These are phyloP conservation scores for Aleiodes alternator DNA, from an alignment of 2,888 invertebrate species.

Conservation along the genomic window DNA sequence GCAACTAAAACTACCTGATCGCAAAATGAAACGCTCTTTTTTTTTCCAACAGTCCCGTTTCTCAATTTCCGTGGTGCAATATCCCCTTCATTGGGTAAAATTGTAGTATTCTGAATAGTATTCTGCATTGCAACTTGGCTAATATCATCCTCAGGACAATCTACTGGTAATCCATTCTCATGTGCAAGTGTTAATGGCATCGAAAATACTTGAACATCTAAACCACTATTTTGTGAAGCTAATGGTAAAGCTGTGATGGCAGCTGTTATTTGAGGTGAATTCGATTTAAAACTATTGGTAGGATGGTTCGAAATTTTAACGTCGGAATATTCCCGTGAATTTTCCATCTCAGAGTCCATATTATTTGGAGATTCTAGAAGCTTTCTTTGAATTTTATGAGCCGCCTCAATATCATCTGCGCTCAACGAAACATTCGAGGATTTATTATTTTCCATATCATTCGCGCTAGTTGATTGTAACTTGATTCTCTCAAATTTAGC, in stretches of 20 bases:
- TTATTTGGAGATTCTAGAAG: slow-evolving; percentile 36
- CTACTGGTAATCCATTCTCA: slow-evolving; percentile 76
- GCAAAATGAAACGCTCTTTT: slow-evolving; percentile 96
- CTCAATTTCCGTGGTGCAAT: slow-evolving; percentile 76
- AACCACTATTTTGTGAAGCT: slow-evolving; percentile 59
- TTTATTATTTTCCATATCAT: slow-evolving; percentile 63
- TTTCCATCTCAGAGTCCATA: slow-evolving; percentile 45
- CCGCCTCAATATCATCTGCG: background rate
- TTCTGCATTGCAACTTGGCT: slow-evolving; percentile 74
- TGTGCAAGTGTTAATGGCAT: slow-evolving; percentile 75
- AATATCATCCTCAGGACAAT: slow-evolving; percentile 72
- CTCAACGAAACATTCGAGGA: slow-evolving; percentile 50
- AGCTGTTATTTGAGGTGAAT: slow-evolving; percentile 60
- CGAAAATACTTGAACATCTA: slow-evolving; percentile 70
- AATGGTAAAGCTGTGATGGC: slow-evolving; percentile 52
- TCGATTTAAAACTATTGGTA: slow-evolving; percentile 60
- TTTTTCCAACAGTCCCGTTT: slow-evolving; percentile 78
- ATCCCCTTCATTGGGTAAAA: slow-evolving; percentile 71
- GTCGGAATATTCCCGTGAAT: slow-evolving; percentile 48
- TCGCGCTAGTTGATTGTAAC: slow-evolving; percentile 58
- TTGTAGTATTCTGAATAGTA: slow-evolving; percentile 72
- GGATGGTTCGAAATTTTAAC: slow-evolving; percentile 49
- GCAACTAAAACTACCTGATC: slow-evolving; percentile 95
- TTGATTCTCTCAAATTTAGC: slow-evolving; percentile 85
- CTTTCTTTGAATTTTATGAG: slow-evolving; percentile 8